Evolutionary conservation across 2,888 invertebrate genomes (phyloP), one percentile per base, ranked within the genome.

Genomic region (Eudemis profundana): DNA sequence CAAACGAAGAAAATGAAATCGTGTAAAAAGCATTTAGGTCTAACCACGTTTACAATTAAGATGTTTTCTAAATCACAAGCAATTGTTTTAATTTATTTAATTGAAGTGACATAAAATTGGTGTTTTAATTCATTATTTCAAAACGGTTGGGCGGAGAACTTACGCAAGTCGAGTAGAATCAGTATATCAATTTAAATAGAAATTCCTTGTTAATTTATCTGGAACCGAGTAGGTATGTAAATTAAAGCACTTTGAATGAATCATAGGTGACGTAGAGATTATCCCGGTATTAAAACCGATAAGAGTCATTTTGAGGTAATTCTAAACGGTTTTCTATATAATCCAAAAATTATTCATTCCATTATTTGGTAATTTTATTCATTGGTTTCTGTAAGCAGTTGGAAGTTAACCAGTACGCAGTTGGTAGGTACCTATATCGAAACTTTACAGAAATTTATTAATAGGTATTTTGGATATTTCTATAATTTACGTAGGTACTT

Each of bases 1-100:
- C 10, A 27, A 29, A 8, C 29, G 29, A 14, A 14, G 15, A 42
- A 38, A 46, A 23, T 23, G 23, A 33, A 33, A 57, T 51, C 51
- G 50, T 59, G 59, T 57, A 59, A 59, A 46, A 17, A 15, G 15
- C 44, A 40, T 27, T 65, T 44, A 59, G 29, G 15, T 5, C 23
- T 27, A 65, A 59, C 50, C 59, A 51, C 51, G 33, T 38, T 59
- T 59, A 64, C n/a, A 59, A 59, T 65, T 59, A 65, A 65, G 38
- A 10, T 36, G 12, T 38, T 44, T 19, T 54, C n/a, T 29, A 17
- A 50, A 36, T 59, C 44, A 59, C 57, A 40, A 23, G 57, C 33
- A 63, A 49, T 56, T 61, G 46, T 61, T 53, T 53, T 49, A 56
- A 29, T 49, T 49, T 33, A 29, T 62, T 38, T 42, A 29, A 63